A percentile compares a stretch with the other conserved stretches of the same genome.
Evolutionary conservation across 2,797 vertebrate genomes (phyloP).

Genomic region (Parotocinclus haroldoi): DNA sequence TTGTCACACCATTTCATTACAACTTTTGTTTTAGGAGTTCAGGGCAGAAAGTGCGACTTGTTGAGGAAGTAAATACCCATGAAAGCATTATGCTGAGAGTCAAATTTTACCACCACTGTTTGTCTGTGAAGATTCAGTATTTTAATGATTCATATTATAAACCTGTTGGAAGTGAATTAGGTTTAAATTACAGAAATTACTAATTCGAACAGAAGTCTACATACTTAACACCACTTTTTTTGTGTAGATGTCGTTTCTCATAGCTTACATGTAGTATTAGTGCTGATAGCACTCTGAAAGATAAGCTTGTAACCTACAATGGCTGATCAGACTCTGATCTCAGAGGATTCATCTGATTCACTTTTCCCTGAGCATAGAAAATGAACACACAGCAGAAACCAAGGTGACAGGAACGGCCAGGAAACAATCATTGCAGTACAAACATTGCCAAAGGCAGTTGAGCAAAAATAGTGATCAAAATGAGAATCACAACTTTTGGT

Average conservation of each 20-base stretch:
- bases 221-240: too few species aligned
- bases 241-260: not conserved
- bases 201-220: too few species aligned
- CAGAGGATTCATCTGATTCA: conserved; percentile 9
- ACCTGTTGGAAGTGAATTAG: too few species aligned
- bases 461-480: conserved; percentile 15
- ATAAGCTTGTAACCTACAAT: not conserved
- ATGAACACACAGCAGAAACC: not conserved
- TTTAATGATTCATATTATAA: too few species aligned
- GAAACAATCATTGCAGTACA: conserved; percentile 12
- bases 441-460: conserved; percentile 13
- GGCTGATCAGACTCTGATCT: conserved; percentile 2
- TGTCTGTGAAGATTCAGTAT: too few species aligned
- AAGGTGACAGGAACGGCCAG: conserved; percentile 12
- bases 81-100: too few species aligned
- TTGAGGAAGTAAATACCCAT: too few species aligned
- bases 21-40: too few species aligned
- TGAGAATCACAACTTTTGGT: conserved; percentile 14
- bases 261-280: not conserved
- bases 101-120: too few species aligned
- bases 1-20: too few species aligned
- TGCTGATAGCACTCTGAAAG: not conserved
- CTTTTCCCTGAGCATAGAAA: conserved; percentile 6
- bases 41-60: too few species aligned
- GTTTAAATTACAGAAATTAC: too few species aligned